Evolutionary conservation across 2,113 vertebrate genomes (phyloP), one percentile per base, ranked within the genome.

Genomic region (Microcebus jonahi): DNA sequence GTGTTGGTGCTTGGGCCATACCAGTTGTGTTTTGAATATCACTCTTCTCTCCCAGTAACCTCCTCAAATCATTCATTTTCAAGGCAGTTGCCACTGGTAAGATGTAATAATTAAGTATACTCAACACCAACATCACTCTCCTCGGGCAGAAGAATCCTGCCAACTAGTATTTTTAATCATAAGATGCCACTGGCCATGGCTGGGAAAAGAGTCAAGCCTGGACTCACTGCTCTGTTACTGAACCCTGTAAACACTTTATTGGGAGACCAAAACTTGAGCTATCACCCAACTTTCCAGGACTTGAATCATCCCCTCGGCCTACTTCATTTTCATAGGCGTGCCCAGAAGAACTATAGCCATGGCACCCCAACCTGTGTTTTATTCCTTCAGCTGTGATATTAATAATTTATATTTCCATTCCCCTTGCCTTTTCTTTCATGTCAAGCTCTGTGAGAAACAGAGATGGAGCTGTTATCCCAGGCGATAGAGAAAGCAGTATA

Each of bases 81-180:
- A 71, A 97, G 71, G 45, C 76, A 94, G 65, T 88, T 94, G 71
- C 67, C 93, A 84, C 61, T 90, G 7, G 48, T 50, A 59, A 91
- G 87, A 82, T 14, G 20, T 83, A 90, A 87, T 42, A 80, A 84
- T 48, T 34, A 80, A 76, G 65, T 61, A 8, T n/a, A 90, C n/a
- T 20, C 18, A 88, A 77, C 8, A 76, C 2, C 2, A 84, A 70
- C 2, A 85, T 31, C 68, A 92, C n/a, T 91, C 70, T 88, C 86
- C 81, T 86, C 81, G 88, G 36, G 59, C 81, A 92, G 36, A 53
- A 92, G 79, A 93, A 88, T 75, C 39, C 4, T 88, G n/a, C 29
- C 79, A 95, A 91, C 81, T 63, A 81, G 27, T 76, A 55, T 90
- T 88, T 59, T 87, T 81, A 84, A 76, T 31, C 34, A 48, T 59